phyloP scores from a whole-genome alignment of 2,797 vertebrate species.

The Acipenser ruthenus region DNA sequence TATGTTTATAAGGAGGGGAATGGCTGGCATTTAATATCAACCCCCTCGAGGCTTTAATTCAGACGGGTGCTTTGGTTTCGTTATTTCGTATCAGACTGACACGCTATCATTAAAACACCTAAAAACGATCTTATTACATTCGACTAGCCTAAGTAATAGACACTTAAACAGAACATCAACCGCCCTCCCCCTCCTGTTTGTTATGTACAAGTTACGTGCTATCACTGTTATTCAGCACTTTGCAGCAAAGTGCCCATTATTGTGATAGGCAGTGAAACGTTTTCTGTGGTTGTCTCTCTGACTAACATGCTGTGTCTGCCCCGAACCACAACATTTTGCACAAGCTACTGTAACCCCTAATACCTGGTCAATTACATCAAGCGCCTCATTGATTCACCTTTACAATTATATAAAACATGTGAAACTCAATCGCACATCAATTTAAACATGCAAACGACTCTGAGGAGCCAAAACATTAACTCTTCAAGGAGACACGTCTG shows the following conservation, averaged over 20 bases:
- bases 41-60: not conserved
- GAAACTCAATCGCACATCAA: too few species aligned
- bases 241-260: slow-evolving; percentile 9
- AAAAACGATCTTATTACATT: not conserved
- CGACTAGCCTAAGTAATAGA: too few species aligned
- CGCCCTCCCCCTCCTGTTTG: not conserved
- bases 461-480: too few species aligned
- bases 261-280: slow-evolving; percentile 3
- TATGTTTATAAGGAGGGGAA: not conserved
- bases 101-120: slow-evolving; percentile 8
- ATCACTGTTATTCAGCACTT: slow-evolving; percentile 12
- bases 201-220: not conserved
- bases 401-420: not conserved
- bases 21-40: not conserved
- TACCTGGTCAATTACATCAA: not conserved
- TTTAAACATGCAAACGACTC: too few species aligned
- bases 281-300: slow-evolving; percentile 2
- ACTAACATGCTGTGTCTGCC: slow-evolving; percentile 7
- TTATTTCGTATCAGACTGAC: not conserved
- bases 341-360: not conserved
- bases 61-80: not conserved
- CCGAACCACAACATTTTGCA: not conserved
- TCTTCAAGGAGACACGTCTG: too few species aligned
- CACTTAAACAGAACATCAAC: not conserved
- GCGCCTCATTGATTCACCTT: not conserved